Conservation (phyloP, 37 sponge, comb jelly and placozoan species). For the Axinella damicornis region DNA sequence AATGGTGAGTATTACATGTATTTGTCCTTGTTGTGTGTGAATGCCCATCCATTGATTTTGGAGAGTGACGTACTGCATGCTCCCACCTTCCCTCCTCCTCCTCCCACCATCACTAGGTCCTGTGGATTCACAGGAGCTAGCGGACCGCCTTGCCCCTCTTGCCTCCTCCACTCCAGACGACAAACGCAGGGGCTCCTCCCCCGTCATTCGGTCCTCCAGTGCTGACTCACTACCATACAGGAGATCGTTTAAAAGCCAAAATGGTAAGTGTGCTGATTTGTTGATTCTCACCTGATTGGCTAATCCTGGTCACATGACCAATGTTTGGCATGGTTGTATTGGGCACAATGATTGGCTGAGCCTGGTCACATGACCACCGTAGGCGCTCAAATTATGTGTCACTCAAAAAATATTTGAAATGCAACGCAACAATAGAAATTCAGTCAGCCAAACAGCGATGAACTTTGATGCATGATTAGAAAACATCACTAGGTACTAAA, state of each 20-base stretch:
- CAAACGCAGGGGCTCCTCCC: not conserved
- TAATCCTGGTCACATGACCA: too few species aligned
- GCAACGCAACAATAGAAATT: too few species aligned
- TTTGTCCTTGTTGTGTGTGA: not conserved
- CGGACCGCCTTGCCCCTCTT: constrained; percentile 31
- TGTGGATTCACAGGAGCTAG: constrained; percentile 30
- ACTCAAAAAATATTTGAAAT: too few species aligned
- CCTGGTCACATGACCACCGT: too few species aligned
- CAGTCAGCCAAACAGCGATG: too few species aligned
- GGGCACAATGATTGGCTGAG: too few species aligned
- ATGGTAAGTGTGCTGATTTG: not conserved
- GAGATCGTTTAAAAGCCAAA: not conserved
- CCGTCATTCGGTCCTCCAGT: not conserved
- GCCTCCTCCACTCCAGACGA: constrained; percentile 32
- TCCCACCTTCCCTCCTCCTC: not conserved
- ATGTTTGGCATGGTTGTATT: too few species aligned
- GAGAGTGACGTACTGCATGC: not conserved
- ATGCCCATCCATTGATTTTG: not conserved
- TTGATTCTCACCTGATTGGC: too few species aligned
- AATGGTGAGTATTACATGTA: not conserved
- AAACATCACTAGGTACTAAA: too few species aligned
- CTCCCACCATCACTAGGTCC: not conserved
- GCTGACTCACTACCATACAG: not conserved
- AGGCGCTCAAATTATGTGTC: too few species aligned
- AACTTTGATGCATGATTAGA: too few species aligned